Evolutionary conservation across 2,797 vertebrate species (phyloP).

Genomic region (Chromis chromis): DNA sequence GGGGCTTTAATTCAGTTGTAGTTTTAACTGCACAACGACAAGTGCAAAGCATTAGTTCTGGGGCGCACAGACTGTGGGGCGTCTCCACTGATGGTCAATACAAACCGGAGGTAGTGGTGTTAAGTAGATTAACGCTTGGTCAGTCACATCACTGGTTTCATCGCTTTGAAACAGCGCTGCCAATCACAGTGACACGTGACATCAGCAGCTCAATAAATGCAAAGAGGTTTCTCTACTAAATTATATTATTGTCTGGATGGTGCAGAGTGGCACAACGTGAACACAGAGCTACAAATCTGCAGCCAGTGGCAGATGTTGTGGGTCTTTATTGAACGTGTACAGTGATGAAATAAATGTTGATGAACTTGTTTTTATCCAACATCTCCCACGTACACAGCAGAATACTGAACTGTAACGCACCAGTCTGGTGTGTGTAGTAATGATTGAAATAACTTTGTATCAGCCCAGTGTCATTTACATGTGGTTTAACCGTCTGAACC

Average conservation of each 20-base stretch:
- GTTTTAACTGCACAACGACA: constrained; percentile 5
- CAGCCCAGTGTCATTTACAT: not conserved
- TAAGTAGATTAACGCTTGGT: constrained; percentile 6
- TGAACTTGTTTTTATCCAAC: not conserved
- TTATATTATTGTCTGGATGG: constrained; percentile 7
- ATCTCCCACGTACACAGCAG: not conserved
- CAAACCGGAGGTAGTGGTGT: not conserved
- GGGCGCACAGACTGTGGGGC: not conserved
- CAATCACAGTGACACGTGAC: constrained; percentile 18
- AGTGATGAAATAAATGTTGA: not conserved
- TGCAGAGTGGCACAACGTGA: constrained; percentile 1
- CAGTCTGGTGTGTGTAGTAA: not conserved
- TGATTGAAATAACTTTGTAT: not conserved
- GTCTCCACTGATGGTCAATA: constrained; percentile 19
- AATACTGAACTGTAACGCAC: not conserved
- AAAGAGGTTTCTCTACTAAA: constrained; percentile 7
- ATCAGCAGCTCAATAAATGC: constrained; percentile 19
- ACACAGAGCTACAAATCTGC: constrained; percentile 1
- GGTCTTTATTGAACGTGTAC: not conserved
- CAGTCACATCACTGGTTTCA: constrained; percentile 5
- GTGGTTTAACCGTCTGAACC: no score
- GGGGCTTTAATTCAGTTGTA: constrained; percentile 19
- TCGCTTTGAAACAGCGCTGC: not conserved
- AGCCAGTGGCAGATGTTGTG: not conserved
- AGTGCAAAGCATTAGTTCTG: not conserved